These are phyloP conservation scores for Drosophila seguyi DNA, from an alignment of 1,140 invertebrate species.

Conservation along the genomic window DNA sequence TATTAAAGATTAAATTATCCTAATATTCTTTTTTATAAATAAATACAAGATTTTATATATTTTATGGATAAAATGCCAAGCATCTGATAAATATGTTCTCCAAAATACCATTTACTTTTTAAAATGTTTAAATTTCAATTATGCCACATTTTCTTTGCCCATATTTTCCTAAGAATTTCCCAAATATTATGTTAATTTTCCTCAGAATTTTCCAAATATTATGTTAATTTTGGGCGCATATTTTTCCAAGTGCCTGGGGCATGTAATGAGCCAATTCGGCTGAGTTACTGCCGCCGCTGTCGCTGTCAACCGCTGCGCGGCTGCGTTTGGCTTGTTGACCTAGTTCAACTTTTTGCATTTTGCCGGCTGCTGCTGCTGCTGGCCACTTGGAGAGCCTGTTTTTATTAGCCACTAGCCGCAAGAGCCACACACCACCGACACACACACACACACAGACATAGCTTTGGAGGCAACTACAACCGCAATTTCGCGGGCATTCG, in stretches of 20 bases:
- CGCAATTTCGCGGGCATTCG: constrained; percentile 70
- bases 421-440: constrained; percentile 28
- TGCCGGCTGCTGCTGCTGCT: constrained; percentile 67
- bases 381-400: constrained; percentile 69
- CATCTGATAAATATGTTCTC: too few relatives aligned
- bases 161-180: too few relatives aligned
- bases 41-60: too few relatives aligned
- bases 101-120: not conserved
- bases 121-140: too few relatives aligned
- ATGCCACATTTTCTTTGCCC: too few relatives aligned
- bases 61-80: too few relatives aligned
- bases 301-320: constrained; percentile 44
- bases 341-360: constrained; percentile 84
- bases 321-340: constrained; percentile 84
- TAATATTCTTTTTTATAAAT: too few relatives aligned
- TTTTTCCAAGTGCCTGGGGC: constrained; percentile 36
- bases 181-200: too few relatives aligned
- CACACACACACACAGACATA: constrained; percentile 9
- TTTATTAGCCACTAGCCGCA: constrained; percentile 78
- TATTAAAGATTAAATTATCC: too few relatives aligned
- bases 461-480: constrained; percentile 21
- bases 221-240: not conserved
- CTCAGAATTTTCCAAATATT: constrained; percentile 1
- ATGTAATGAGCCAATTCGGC: constrained; percentile 45
- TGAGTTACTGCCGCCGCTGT: constrained; percentile 33